These are phyloP conservation scores for Gephyroberyx darwinii DNA, from an alignment of 2,797 vertebrate species.

Conservation along the genomic window DNA sequence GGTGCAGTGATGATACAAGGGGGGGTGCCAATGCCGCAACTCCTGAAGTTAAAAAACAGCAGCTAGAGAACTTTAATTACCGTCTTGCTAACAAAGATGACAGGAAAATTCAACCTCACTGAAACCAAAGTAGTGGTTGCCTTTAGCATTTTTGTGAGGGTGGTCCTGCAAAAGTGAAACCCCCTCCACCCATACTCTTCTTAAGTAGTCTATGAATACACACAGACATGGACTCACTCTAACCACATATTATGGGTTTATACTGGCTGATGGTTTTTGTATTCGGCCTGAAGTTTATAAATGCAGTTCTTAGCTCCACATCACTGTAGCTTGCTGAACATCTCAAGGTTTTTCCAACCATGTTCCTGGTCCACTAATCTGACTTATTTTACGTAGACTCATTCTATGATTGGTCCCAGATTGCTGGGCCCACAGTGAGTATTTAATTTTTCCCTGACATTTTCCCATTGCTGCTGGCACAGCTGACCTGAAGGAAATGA, in stretches of 20 bases:
- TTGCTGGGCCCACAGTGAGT: constrained; percentile 58
- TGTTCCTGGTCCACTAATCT: constrained; percentile 66
- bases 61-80: constrained; percentile 53
- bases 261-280: constrained; percentile 74
- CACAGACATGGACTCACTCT: constrained; percentile 55
- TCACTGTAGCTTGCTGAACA: constrained; percentile 68
- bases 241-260: constrained; percentile 76
- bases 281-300: constrained; percentile 71
- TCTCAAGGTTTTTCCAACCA: constrained; percentile 73
- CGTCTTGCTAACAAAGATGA: constrained; percentile 48
- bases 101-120: constrained; percentile 39
- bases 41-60: constrained; percentile 33
- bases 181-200: constrained; percentile 64
- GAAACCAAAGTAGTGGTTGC: constrained; percentile 38
- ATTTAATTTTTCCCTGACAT: constrained; percentile 53
- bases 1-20: constrained; percentile 38
- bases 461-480: constrained; percentile 68
- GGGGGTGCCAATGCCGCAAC: constrained; percentile 1
- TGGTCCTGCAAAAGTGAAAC: constrained; percentile 69
- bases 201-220: constrained; percentile 76
- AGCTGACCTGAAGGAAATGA: constrained; percentile 66
- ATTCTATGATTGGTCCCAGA: constrained; percentile 72
- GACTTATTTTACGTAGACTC: constrained; percentile 60
- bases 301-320: constrained; percentile 73
- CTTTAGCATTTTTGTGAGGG: constrained; percentile 62